Evolutionary conservation across 2,113 vertebrate species (phyloP), one percentile per base, ranked within the genome.

Genomic region (Malurus cyaneus): DNA sequence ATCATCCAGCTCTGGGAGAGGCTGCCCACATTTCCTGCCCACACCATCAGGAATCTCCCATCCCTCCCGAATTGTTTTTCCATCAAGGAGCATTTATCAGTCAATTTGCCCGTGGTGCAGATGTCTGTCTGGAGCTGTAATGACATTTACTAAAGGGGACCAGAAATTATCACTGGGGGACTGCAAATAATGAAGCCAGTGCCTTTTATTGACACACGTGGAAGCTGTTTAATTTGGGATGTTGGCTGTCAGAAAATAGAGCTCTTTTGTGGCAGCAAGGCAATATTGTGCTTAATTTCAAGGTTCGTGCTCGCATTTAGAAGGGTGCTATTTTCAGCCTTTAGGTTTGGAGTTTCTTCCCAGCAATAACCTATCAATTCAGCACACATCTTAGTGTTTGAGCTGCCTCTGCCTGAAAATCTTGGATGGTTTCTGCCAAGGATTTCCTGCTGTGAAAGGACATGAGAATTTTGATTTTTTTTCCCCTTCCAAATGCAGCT

Each of bases 181-280:
- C 72, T 88, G 81, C 89, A 94, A 83, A 94, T 96, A 95, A 94
- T 94, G 94, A 96, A 96, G 76, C 39, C 47, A 72, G 42, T 88
- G 77, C 74, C 72, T 93, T 93, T 95, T 95, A 94, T 86, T 96
- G 93, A 95, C 94, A 96, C 89, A 89, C 1, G 2, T 94, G 92
- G 86, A 95, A 93, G 93, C 87, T 96, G 73, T 95, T 96, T 93
- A 90, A 94, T 95, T 84, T 92, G 47, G 73, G 82, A 76, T 81
- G 78, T 71, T 90, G 89, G 90, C 83, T 96, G 80, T 76, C 85
- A 86, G 91, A 96, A 93, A 94, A 94, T 71, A 89, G 85, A 88
- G 85, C n/a, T 80, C 91, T 92, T 92, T 59, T 64, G 90, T 88
- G 46, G 59, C 72, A 49, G 80, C 41, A 47, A 90, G 80, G 80